Evolutionary conservation across 2,888 invertebrate genomes (phyloP), one percentile per base, ranked within the genome.

Genomic region (Dromius quadrimaculatus): DNA sequence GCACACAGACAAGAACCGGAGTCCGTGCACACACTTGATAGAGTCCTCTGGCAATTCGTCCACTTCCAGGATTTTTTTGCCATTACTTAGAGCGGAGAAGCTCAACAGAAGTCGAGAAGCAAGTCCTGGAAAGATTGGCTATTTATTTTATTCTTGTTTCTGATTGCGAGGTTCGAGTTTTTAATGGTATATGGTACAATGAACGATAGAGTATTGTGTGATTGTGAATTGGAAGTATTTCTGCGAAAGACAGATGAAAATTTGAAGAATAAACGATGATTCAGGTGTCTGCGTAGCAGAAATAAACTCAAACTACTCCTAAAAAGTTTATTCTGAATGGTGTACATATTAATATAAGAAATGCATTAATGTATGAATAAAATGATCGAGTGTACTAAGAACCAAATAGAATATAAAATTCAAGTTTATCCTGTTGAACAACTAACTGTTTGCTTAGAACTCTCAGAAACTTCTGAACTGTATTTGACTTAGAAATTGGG

Each of bases 71-170:
- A 94, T 93, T 74, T 90, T 89, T 75, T 88, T 86, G 2, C 92
- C 91, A 79, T 94, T 94, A 5, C 87, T 87, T 71, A 91, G 83
- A 38, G 91, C 87, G 9, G 92, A 92, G 82, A 94, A 94, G 22
- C 91, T 90, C 72, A 93, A 80, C 72, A 94, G 81, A 71, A 92
- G 80, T 77, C 87, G 87, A 34, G 88, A 81, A 81, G 85, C 84
- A 43, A 86, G 79, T 72, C 87, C 90, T 90, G 81, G 70, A 81
- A 82, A 74, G 5, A 22, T 47, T 47, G 22, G 22, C 23, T 47
- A 22, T 13, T 47, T 47, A 13, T 47, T 47, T 23, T 47, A 22
- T 11, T 23, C n/a, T 22, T 11, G 23, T 47, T 47, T 19, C 28
- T 54, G 9, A 1, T 36, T 9, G n/a, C n/a, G 8, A 36, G 36